Evolutionary conservation across 2,797 vertebrate genomes (phyloP), one percentile per base, ranked within the genome.

Genomic region (Novumbra hubbsi): DNA sequence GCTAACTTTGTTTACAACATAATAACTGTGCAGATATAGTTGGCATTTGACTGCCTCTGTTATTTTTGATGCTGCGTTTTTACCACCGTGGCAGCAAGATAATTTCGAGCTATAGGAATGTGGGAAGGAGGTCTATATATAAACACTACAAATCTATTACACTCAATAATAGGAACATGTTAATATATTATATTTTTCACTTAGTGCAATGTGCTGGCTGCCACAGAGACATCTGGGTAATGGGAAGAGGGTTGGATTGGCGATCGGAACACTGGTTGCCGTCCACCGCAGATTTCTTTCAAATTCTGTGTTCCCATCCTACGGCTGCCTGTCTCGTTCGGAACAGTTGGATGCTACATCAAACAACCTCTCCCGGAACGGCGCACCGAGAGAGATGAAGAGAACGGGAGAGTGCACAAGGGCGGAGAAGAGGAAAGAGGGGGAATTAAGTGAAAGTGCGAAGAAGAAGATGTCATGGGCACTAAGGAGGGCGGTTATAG

Each of bases 281-380:
- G 38, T 81, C 79, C 76, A 72, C 79, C 68, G 7, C 78, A 76
- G 74, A 78, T 76, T 76, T 38, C 8, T 88, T 82, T 78, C 52
- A 78, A 83, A 78, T 71, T 73, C 68, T 8, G 17, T 75, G 76
- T 85, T 86, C 83, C 81, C 77, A 68, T 75, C 70, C 76, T 64
- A 41, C 50, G 55, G 71, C 81, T 81, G 77, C 69, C 77, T 83
- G 84, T 87, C 85, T 73, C 77, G 78, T 82, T 55, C 66, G 71
- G 80, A 80, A 55, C 77, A 66, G 73, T 45, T 63, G 73, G 74
- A 72, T 68, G 15, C 60, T 68, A 30, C 82, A 84, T 81, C 83
- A 82, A 66, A 78, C 27, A 19, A 72, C 78, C 71, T 68, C 68
- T 73, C 57, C 16, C 1, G 27, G 67, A 49, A 32, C 68, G 66